Conservation (phyloP, 2,797 vertebrate species). For the Dromococcyx pavoninus region DNA sequence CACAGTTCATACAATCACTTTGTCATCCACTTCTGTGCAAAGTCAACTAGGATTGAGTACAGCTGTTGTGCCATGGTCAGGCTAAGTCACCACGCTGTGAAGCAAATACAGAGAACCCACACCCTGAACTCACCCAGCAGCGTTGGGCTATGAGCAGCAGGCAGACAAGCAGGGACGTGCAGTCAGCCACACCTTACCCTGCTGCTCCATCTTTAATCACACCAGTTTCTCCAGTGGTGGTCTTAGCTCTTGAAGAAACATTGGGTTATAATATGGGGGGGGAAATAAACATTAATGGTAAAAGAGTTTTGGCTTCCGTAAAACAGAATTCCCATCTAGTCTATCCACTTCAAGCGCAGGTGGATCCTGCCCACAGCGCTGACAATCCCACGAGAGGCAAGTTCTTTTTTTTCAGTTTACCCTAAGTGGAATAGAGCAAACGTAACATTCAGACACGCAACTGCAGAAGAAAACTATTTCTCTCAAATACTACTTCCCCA, state of each 20-base stretch:
- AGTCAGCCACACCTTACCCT: neutral
- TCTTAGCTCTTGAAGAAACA: neutral
- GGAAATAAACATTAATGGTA: rapidly evolving
- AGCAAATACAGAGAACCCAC: neutral
- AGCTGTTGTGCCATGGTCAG: neutral
- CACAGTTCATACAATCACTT: neutral
- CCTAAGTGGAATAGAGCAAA: neutral
- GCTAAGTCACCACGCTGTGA: neutral
- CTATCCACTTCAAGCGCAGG: no score
- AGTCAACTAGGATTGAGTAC: neutral
- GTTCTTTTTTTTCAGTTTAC: neutral
- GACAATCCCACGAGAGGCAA: neutral
- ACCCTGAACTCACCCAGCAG: rapidly evolving
- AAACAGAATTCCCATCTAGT: no score
- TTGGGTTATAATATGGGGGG: neutral
- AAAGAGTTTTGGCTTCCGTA: neutral
- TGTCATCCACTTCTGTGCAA: neutral
- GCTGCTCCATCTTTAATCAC: neutral
- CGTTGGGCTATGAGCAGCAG: neutral
- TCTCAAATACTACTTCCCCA: neutral
- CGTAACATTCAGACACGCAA: neutral
- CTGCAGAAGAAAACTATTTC: neutral
- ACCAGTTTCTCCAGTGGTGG: neutral
- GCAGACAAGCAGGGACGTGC: rapidly evolving
- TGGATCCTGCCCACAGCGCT: neutral